Evolutionary conservation across 1,140 invertebrate genomes (phyloP).

Genomic region (Drosophila pseudoananassae): DNA sequence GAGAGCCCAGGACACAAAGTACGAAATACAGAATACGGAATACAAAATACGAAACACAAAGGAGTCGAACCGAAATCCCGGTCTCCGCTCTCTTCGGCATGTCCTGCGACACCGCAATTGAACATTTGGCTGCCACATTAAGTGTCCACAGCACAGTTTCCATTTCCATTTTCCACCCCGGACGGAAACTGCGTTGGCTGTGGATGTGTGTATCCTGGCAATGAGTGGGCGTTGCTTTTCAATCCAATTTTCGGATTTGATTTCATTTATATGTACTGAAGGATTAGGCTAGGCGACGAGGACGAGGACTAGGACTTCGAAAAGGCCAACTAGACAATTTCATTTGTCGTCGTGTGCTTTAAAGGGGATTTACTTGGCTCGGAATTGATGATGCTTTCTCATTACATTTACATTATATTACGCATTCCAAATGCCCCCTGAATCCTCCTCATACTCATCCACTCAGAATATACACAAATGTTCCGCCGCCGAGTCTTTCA

Average conservation of each 20-base stretch:
- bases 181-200: constrained; percentile 9
- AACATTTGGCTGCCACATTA: constrained; percentile 78
- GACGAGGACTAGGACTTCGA: constrained; percentile 42
- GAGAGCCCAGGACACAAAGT: not conserved
- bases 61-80: constrained; percentile 64
- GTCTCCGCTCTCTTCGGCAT: constrained; percentile 69
- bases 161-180: constrained; percentile 26
- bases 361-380: constrained; percentile 64
- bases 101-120: constrained; percentile 81
- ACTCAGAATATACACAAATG: constrained; percentile 42
- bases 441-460: not conserved
- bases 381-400: constrained; percentile 77
- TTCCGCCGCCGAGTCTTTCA: constrained; percentile 34
- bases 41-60: constrained; percentile 35
- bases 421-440: constrained; percentile 20
- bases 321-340: constrained; percentile 68
- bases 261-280: constrained; percentile 72
- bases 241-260: constrained; percentile 82
- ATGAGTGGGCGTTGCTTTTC: constrained; percentile 78
- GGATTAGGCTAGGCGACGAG: constrained; percentile 70
- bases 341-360: constrained; percentile 77
- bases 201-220: constrained; percentile 27
- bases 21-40: not conserved
- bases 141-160: constrained; percentile 34
- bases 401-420: constrained; percentile 83